Evolutionary conservation across 2,888 invertebrate genomes (phyloP), one percentile per base, ranked within the genome.

Genomic region (Hydrotaea cyrtoneurina): DNA sequence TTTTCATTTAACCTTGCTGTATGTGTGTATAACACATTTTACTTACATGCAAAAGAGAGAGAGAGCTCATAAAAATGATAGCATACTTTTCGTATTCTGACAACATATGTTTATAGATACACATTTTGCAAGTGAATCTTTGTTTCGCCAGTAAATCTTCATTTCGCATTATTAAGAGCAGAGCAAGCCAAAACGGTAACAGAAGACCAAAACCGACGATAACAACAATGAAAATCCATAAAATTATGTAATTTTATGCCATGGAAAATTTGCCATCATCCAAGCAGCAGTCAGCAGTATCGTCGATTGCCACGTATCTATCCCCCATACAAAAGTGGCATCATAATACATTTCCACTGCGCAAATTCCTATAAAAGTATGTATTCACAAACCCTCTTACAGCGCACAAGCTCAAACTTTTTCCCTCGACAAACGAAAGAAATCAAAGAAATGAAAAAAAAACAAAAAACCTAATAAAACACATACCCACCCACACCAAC

Each of bases 291-390:
- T 43, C n/a, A n/a, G n/a, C n/a, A 43, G 57, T 57, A 57, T 23
- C 13, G 5, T 11, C 43, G 39, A 39, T 64, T n/a, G n/a, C 36
- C 17, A n/a, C 8, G n/a, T 39, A n/a, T 39, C 31, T 64, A 64
- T 64, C 21, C n/a, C n/a, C n/a, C 43, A 43, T 66, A 69, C 15
- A 2, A 69, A 69, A 69, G 69, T 39, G 17, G 17, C 69, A 15
- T 46, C 66, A 19, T 69, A 69, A 39, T 76, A 79, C 72, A 79
- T 82, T 82, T 90, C 89, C 90, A 91, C 89, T 91, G 90, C 90
- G 91, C 90, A 91, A 91, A 88, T 91, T 89, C 90, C 90, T 90
- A 89, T 88, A 90, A 91, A 91, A 90, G 89, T 91, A 91, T 91
- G 90, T 91, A 91, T 90, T 91, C 89, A 88, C 88, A 90, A 91